These are phyloP conservation scores for Zootoca vivipara DNA, from an alignment of 2,113 vertebrate species.

Conservation along the genomic window DNA sequence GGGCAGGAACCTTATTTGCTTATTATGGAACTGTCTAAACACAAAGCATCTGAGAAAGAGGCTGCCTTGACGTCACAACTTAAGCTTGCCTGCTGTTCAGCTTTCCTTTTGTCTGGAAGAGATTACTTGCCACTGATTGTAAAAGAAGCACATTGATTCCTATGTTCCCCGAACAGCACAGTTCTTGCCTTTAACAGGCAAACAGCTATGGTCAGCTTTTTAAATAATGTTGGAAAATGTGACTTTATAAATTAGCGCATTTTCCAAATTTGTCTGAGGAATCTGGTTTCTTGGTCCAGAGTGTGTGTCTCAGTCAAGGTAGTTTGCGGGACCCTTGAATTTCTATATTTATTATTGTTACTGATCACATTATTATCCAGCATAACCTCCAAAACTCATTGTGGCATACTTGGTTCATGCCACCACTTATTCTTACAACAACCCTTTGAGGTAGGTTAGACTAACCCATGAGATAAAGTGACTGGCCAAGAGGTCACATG, in stretches of 20 bases:
- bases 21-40: background rate
- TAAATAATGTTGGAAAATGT: background rate
- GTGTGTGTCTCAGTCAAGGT: background rate
- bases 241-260: rapidly evolving
- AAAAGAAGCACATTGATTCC: background rate
- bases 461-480: background rate
- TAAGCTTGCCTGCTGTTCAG: conserved; percentile 17
- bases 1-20: background rate
- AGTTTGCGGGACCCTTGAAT: background rate
- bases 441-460: background rate
- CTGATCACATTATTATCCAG: background rate
- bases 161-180: background rate
- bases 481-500: background rate
- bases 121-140: background rate
- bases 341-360: background rate
- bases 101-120: background rate
- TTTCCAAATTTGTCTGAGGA: background rate
- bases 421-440: no score
- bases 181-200: background rate
- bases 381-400: background rate
- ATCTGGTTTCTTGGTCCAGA: background rate
- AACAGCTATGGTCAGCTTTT: background rate
- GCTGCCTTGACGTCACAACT: background rate
- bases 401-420: background rate
- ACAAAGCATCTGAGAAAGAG: conserved; percentile 3